Base-by-base conservation (phyloP, 2,797 vertebrate genomes). In the Rhynchonycteris naso region DNA sequence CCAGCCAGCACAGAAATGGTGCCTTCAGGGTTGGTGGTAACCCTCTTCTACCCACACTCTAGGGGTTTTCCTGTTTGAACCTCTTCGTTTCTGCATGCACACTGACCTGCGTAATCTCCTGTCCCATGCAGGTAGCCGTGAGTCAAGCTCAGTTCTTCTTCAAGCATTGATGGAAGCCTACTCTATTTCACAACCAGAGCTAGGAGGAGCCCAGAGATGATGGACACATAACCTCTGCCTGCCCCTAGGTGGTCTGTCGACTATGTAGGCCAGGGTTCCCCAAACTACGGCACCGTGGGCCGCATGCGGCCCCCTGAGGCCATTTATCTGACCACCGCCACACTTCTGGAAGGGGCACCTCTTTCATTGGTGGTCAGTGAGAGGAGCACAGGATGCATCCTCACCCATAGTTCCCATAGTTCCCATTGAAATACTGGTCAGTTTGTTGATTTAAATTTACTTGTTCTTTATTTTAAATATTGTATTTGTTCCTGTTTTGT, bases 161-260 rank as follows among this genome's bases (percentile, higher is more conserved):
- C 26, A 13, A 50, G 22, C 3, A 2, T 3, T 1, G 2, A 50
- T 2, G 5, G 26, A 33, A 35, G 3, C 43, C n/a, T 7, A 8
- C 18, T 26, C 83, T 14, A 24, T 18, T 38, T 61, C 35, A 5
- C 38, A 9, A 61, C 22, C n/a, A 4, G 35, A 11, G 2, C 56
- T 21, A 7, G 56, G 43, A 58, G 15, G 61, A 93, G 30, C 38
- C 69, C 58, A 18, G n/a, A 54, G 56, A 4, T 1, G 24, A n/a
- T 3, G 38, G 30, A n/a, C 38, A 11, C 11, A 11, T 71, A 15
- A 58, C 14, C 68, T 38, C 30, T 0, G 0, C 22, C 56, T 16
- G 2, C 3, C 33, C 47, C 66, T 76, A 11, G 22, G 38, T 74
- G 7, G 35, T 24, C 72, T 1, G 0, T 54, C 7, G 1, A 5